Percentiles rank a stretch among this genome's conserved stretches.
These are phyloP conservation scores for Nysson spinosus DNA, from an alignment of 2,888 invertebrate genomes.

Conservation along the genomic window DNA sequence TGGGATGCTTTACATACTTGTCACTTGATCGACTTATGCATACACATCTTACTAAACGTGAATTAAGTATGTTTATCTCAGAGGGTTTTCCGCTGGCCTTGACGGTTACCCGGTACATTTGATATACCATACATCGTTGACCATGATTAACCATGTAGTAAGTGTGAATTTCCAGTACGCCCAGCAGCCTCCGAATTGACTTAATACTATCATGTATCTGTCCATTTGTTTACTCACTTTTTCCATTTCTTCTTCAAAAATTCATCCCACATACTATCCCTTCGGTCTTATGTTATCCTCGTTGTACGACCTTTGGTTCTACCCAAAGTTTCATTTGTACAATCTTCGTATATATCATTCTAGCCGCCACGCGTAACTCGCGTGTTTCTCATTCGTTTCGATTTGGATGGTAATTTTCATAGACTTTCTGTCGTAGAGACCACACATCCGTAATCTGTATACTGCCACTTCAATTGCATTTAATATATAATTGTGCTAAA, in stretches of 20 bases:
- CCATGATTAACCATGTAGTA: conserved; percentile 47
- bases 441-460: conserved; percentile 42
- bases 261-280: conserved; percentile 55
- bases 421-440: conserved; percentile 22
- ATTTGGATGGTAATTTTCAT: conserved; percentile 36
- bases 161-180: conserved; percentile 46
- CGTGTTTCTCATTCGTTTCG: conserved; percentile 25
- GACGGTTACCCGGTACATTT: conserved; percentile 49
- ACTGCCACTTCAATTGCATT: conserved; percentile 51
- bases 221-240: conserved; percentile 53
- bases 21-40: conserved; percentile 25
- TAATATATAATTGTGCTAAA: conserved; percentile 75
- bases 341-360: conserved; percentile 44
- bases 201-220: conserved; percentile 69
- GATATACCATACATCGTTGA: conserved; percentile 43
- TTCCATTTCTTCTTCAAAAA: conserved; percentile 32
- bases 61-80: conserved; percentile 26
- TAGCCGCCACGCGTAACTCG: conserved; percentile 32
- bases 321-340: conserved; percentile 47
- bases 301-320: conserved; percentile 51
- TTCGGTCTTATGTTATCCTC: conserved; percentile 54
- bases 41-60: conserved; percentile 25
- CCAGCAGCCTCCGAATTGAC: conserved; percentile 66
- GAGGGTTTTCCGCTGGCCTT: conserved; percentile 58
- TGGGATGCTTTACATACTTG: conserved; percentile 26